Evolutionary conservation across 2,113 vertebrate genomes (phyloP).

Genomic region (Tamias sibiricus): DNA sequence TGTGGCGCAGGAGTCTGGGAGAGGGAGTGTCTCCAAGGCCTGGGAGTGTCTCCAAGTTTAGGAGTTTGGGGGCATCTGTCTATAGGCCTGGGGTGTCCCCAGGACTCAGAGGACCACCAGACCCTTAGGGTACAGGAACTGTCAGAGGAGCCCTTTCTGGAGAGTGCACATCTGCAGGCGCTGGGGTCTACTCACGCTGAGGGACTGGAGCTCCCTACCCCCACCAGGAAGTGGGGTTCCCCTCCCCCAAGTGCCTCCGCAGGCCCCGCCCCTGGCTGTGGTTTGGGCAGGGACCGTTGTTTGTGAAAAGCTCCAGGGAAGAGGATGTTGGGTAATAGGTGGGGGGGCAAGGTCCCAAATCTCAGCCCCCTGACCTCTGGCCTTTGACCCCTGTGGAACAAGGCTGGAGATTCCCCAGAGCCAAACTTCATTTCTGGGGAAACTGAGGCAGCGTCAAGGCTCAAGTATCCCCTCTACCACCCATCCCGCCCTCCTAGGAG

Average conservation of each 20-base stretch:
- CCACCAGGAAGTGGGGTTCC: conserved; percentile 43
- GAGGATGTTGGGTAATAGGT: conserved; percentile 82
- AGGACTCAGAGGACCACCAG: neutral
- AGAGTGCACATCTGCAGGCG: neutral
- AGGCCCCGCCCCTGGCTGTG: conserved; percentile 74
- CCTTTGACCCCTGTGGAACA: neutral
- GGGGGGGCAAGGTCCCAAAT: conserved; percentile 59
- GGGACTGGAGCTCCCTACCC: neutral
- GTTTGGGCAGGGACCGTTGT: conserved; percentile 74
- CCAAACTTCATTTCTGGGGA: neutral
- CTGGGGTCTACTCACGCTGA: rapidly evolving
- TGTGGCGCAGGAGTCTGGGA: neutral
- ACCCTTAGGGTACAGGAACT: neutral
- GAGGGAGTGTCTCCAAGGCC: neutral
- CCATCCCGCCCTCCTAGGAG: conserved; percentile 84
- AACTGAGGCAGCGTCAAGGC: neutral
- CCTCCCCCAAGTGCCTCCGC: neutral
- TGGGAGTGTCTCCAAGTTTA: rapidly evolving
- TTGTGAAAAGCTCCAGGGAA: conserved; percentile 71
- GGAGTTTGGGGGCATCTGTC: neutral
- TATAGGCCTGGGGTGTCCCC: neutral
- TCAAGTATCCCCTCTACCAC: rapidly evolving
- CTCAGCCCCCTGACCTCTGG: conserved; percentile 65
- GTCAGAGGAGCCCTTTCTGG: neutral
- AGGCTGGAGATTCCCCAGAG: neutral